These are phyloP conservation scores for Eriocheir sinensis DNA, from an alignment of 1,140 invertebrate genomes.

Conservation along the genomic window DNA sequence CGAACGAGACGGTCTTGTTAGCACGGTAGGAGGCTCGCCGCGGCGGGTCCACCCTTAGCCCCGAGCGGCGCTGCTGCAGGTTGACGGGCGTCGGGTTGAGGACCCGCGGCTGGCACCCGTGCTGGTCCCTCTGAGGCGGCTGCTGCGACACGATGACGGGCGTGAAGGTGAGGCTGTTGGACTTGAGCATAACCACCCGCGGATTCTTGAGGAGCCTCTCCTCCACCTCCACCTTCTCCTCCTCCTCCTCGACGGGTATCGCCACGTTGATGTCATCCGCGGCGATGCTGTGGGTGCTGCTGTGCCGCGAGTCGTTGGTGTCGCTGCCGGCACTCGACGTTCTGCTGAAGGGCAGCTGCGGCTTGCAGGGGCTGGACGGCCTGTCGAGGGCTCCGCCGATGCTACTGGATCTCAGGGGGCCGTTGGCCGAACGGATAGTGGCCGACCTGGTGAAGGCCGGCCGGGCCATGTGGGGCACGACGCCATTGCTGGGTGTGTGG, in stretches of 20 bases:
- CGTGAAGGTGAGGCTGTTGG: slow-evolving; percentile 58
- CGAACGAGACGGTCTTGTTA: slow-evolving; percentile 67
- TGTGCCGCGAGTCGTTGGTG: slow-evolving; percentile 1
- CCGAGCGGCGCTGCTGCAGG: slow-evolving; percentile 59
- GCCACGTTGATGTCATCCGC: slow-evolving; percentile 64
- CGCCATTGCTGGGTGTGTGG: slow-evolving; percentile 50
- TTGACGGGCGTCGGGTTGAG: slow-evolving; percentile 34
- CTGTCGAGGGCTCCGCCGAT: slow-evolving; percentile 41
- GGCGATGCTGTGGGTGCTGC: slow-evolving; percentile 52
- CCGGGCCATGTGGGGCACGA: slow-evolving; percentile 63
- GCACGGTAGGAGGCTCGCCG: slow-evolving; percentile 57
- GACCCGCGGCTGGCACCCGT: slow-evolving; percentile 52
- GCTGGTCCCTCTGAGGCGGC: slow-evolving; percentile 56
- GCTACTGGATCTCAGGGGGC: slow-evolving; percentile 33
- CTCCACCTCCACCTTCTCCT: slow-evolving; percentile 44
- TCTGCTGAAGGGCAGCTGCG: slow-evolving; percentile 5
- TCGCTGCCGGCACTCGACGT: slow-evolving; percentile 53
- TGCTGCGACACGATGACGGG: slow-evolving; percentile 61
- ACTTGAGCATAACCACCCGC: slow-evolving; percentile 51
- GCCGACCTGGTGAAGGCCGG: slow-evolving; percentile 50
- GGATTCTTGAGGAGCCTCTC: slow-evolving; percentile 18
- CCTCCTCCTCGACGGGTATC: slow-evolving; percentile 55
- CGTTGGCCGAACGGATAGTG: slow-evolving; percentile 27
- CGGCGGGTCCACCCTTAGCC: slow-evolving; percentile 31
- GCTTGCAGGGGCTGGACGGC: not conserved